phyloP scores from a whole-genome alignment of 2,888 invertebrate species.

The Yponomeuta plumbellus region DNA sequence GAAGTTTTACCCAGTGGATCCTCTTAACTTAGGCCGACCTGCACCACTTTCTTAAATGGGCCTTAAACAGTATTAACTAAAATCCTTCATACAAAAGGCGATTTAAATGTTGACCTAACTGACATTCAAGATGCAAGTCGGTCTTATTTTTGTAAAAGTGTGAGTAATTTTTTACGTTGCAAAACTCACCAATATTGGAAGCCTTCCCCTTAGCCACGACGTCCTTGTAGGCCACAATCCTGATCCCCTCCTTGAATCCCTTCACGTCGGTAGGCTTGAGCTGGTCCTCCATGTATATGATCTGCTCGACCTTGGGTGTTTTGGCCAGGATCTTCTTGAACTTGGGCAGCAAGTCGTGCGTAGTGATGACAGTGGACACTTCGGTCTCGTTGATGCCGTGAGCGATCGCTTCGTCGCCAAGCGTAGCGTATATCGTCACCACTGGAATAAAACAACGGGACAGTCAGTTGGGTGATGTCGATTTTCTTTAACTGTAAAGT shows the following conservation, averaged over 20 bases:
- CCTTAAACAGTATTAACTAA: too few species aligned
- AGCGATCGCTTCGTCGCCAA: constrained; percentile 97
- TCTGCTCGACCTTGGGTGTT: constrained; percentile 85
- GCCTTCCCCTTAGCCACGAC: constrained; percentile 50
- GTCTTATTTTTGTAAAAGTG: too few species aligned
- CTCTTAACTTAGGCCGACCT: too few species aligned
- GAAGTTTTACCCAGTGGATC: too few species aligned
- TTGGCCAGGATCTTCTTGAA: constrained; percentile 85
- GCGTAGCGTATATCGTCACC: constrained; percentile 97
- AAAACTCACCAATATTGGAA: constrained; percentile 59
- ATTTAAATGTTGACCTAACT: too few species aligned
- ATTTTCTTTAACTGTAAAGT: background rate
- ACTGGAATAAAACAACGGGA: constrained; percentile 66
- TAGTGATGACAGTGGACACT: constrained; percentile 94
- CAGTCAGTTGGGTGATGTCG: background rate
- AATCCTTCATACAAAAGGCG: too few species aligned
- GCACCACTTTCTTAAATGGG: too few species aligned
- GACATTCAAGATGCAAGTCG: too few species aligned
- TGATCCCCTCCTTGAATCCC: constrained; percentile 84
- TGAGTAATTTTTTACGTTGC: too few species aligned
- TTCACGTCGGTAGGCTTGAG: constrained; percentile 81
- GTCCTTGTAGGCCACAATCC: constrained; percentile 84
- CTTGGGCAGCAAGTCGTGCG: constrained; percentile 93
- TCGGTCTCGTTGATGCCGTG: constrained; percentile 99
- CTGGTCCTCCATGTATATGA: constrained; percentile 93